Evolutionary conservation across 2,797 vertebrate genomes (phyloP).

Genomic region (Spizella passerina): DNA sequence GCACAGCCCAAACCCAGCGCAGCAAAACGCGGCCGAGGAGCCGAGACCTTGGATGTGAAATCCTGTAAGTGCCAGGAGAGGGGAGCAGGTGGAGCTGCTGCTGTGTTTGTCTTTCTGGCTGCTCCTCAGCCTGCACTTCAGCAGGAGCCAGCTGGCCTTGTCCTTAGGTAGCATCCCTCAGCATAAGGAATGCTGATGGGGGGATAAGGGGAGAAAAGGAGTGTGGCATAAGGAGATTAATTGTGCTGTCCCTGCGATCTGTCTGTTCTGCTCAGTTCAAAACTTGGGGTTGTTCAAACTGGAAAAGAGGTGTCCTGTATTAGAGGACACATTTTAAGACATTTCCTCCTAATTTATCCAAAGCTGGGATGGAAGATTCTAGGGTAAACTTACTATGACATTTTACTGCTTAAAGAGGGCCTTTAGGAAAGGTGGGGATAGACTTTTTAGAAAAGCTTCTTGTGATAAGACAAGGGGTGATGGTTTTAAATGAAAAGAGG

Average conservation of each 20-base stretch:
- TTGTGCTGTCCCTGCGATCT: rapidly evolving
- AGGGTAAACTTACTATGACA: not conserved
- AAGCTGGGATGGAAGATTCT: not conserved
- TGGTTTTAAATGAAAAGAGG: rapidly evolving
- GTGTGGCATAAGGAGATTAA: rapidly evolving
- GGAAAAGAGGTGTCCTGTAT: not conserved
- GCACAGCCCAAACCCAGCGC: rapidly evolving
- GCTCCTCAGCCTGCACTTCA: not conserved
- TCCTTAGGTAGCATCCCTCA: not conserved
- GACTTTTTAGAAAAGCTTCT: not conserved
- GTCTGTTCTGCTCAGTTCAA: not conserved
- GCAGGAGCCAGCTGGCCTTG: not conserved
- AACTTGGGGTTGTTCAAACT: not conserved
- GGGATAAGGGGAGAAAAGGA: rapidly evolving
- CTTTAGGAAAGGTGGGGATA: not conserved
- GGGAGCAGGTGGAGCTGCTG: not conserved
- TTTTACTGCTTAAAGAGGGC: not conserved
- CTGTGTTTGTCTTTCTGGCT: not conserved
- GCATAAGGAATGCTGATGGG: rapidly evolving
- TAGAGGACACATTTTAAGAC: not conserved
- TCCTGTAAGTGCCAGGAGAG: not conserved
- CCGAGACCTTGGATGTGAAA: not conserved
- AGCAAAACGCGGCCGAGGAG: not conserved
- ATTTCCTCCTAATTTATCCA: not conserved
- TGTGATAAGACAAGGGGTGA: not conserved